Conservation (phyloP, 2,888 invertebrate species). For the Mylabris sibirica region DNA sequence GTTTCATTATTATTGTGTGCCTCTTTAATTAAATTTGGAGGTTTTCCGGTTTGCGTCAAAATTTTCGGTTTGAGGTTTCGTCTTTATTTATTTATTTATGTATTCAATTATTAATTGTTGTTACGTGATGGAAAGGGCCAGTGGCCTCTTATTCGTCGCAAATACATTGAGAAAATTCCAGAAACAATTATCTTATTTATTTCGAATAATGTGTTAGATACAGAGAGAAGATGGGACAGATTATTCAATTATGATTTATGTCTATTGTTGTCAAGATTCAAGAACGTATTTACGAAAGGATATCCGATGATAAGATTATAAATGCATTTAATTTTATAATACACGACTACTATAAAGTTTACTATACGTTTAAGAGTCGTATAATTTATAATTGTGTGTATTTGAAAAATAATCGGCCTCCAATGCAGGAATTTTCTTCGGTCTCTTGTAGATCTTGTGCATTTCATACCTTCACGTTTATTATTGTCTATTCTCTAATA, state of each 20-base stretch:
- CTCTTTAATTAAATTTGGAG: background rate
- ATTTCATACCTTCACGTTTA: no score
- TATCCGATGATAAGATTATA: constrained; percentile 31
- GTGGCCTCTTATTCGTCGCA: constrained; percentile 20
- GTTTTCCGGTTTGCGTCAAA: background rate
- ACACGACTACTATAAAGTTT: no score
- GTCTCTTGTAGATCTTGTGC: no score
- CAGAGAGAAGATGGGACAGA: constrained; percentile 14
- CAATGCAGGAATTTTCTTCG: no score
- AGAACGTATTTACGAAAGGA: constrained; percentile 29
- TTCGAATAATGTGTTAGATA: constrained; percentile 4
- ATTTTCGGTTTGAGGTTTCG: background rate
- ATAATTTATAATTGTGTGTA: no score
- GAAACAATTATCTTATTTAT: constrained; percentile 29
- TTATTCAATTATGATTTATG: constrained; percentile 33
- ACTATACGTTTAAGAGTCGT: no score
- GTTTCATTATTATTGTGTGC: background rate
- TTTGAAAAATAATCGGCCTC: no score
- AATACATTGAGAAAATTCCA: constrained; percentile 23
- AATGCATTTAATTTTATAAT: constrained; percentile 3
- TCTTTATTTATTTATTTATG: background rate
- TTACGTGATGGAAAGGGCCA: background rate
- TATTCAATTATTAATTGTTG: background rate
- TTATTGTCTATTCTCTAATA: no score
- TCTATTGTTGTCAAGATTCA: background rate